Conservation (phyloP, 2,797 vertebrate genomes). For the Xiphophorus birchmanni region DNA sequence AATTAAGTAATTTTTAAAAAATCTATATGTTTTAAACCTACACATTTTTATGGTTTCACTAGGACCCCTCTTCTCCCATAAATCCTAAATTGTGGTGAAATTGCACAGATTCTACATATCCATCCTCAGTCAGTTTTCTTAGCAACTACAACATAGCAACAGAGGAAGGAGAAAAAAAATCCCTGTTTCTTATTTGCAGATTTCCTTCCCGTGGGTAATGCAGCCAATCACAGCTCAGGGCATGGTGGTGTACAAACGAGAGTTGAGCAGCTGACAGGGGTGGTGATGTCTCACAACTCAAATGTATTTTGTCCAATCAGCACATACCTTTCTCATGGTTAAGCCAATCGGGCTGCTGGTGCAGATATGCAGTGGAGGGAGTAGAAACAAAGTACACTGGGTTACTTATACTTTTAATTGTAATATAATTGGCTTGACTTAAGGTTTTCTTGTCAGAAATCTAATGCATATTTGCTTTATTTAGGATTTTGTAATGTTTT, state of each 20-base stretch:
- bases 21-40: neutral
- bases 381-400: constrained; percentile 8
- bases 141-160: constrained; percentile 82
- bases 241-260: constrained; percentile 61
- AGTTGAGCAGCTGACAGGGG: constrained; percentile 61
- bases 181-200: constrained; percentile 79
- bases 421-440: neutral
- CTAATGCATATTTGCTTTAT: constrained; percentile 5
- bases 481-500: constrained; percentile 1
- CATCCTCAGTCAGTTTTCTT: constrained; percentile 58
- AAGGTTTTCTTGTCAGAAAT: neutral
- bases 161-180: constrained; percentile 73
- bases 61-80: neutral
- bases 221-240: constrained; percentile 80
- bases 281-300: constrained; percentile 56
- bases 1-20: neutral
- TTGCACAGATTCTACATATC: constrained; percentile 39
- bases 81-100: constrained; percentile 27
- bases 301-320: constrained; percentile 67
- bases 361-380: constrained; percentile 23
- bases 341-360: constrained; percentile 53
- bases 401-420: constrained; percentile 27
- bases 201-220: constrained; percentile 67
- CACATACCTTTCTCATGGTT: constrained; percentile 32
- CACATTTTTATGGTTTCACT: neutral